phyloP scores from a whole-genome alignment of 2,797 vertebrate species.

The Brachymystax lenok region DNA sequence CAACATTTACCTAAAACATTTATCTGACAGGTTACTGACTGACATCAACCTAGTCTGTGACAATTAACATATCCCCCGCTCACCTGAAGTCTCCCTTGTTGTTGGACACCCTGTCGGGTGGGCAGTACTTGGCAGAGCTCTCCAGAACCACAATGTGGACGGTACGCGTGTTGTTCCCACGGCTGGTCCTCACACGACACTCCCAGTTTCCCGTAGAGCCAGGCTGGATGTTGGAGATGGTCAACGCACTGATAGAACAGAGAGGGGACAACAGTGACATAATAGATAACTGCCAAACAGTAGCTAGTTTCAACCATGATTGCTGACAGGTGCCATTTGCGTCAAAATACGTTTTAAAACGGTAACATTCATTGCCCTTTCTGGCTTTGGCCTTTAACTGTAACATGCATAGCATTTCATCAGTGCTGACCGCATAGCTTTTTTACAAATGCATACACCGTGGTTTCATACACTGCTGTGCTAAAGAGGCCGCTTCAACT shows the following conservation, averaged over 20 bases:
- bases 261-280: not conserved
- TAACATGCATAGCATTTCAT: no score
- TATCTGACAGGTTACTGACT: not conserved
- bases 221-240: constrained; percentile 96
- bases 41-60: not conserved
- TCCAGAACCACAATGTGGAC: constrained; percentile 94
- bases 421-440: no score
- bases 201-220: constrained; percentile 97
- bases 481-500: no score
- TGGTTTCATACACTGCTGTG: no score
- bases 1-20: not conserved
- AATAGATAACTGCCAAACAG: not conserved
- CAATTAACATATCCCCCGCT: constrained; percentile 40
- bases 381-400: no score
- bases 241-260: constrained; percentile 81
- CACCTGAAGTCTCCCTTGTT: constrained; percentile 98
- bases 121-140: constrained; percentile 91
- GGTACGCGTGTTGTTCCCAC: constrained; percentile 92
- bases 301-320: no score
- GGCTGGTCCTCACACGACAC: constrained; percentile 89
- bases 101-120: constrained; percentile 89
- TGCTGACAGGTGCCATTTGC: no score
- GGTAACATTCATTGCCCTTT: no score
- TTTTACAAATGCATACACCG: no score
- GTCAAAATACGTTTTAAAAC: no score